Evolutionary conservation across 2,113 vertebrate species (phyloP).

Genomic region (Pterocles burchelli): DNA sequence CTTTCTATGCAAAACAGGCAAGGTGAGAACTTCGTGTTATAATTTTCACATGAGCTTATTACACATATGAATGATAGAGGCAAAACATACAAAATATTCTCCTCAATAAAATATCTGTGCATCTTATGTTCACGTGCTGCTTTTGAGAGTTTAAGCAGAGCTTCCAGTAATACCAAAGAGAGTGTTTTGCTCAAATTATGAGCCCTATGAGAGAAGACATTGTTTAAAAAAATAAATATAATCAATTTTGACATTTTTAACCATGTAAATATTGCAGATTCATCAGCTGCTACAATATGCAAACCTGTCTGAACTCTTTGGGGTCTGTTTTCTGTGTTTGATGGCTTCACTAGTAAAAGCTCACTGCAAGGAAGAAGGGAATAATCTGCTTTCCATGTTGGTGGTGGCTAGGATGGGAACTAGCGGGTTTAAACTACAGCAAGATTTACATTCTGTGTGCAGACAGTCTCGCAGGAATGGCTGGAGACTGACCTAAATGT

Average conservation of each 20-base stretch:
- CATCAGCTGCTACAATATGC: not conserved
- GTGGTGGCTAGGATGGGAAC: not conserved
- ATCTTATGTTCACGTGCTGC: not conserved
- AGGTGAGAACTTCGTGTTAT: not conserved
- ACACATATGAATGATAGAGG: not conserved
- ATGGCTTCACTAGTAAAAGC: not conserved
- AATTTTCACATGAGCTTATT: not conserved
- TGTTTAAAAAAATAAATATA: not conserved
- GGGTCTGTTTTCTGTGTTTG: not conserved
- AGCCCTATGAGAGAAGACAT: not conserved
- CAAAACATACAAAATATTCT: not conserved
- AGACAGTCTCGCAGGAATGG: not conserved
- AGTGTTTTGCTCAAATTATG: not conserved
- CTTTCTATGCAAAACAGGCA: not conserved
- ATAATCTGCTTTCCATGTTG: not conserved
- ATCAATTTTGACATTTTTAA: not conserved
- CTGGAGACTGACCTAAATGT: constrained; percentile 11
- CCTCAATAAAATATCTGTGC: not conserved
- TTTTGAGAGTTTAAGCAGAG: not conserved
- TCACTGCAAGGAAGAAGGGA: not conserved
- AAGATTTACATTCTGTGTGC: not conserved
- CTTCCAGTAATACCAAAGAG: not conserved
- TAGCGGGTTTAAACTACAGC: not conserved
- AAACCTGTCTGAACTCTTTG: not conserved
- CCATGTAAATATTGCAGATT: not conserved